Evolutionary conservation across 2,113 vertebrate species (phyloP).

Genomic region (Mormyrus lacerda): DNA sequence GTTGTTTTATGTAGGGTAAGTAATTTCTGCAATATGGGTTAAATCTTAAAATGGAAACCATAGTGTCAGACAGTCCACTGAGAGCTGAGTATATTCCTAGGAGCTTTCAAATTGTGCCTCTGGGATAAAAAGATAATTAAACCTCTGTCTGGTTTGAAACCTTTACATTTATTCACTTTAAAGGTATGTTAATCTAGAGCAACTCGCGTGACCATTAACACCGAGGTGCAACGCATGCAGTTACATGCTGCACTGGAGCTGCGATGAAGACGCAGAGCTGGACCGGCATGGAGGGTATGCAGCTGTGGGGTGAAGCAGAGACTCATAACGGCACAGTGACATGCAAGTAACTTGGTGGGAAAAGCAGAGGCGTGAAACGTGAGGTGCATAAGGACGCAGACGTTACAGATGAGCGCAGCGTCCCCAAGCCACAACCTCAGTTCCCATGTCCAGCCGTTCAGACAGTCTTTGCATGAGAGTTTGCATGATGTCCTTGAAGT

Average conservation of each 20-base stretch:
- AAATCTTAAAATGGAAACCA: neutral
- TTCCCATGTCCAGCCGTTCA: neutral
- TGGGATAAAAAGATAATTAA: conserved; percentile 4
- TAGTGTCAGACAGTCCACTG: neutral
- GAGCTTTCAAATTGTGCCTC: neutral
- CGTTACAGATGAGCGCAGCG: neutral
- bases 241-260: neutral
- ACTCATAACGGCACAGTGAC: neutral
- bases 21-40: neutral
- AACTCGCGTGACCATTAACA: neutral
- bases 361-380: neutral
- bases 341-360: neutral
- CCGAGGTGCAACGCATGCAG: neutral
- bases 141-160: neutral
- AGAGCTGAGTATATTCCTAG: neutral
- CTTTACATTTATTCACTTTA: conserved; percentile 1
- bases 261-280: neutral
- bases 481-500: neutral
- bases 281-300: neutral
- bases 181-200: neutral
- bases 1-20: conserved; percentile 7
- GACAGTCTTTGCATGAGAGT: neutral
- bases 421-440: neutral
- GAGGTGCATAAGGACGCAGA: neutral
- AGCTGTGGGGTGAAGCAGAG: neutral